Evolutionary conservation across 2,113 vertebrate genomes (phyloP).

Genomic region (Phyllostomus hastatus): DNA sequence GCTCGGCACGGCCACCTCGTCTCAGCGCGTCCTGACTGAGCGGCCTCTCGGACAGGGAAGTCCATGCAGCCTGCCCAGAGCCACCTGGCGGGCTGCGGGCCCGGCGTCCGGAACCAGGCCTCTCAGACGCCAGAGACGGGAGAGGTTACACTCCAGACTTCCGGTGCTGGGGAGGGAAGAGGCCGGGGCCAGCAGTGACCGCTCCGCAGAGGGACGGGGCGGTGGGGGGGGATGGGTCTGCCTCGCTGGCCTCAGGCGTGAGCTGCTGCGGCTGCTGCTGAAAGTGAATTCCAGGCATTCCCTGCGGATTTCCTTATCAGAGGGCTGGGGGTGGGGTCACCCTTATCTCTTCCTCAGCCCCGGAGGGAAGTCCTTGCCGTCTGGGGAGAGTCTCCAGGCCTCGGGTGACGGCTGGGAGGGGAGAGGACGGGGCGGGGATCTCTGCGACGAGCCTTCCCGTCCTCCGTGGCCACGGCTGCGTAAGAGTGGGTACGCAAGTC

Average conservation of each 20-base stretch:
- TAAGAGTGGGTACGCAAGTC: neutral
- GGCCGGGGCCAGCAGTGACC: too few relatives aligned
- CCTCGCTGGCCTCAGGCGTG: accelerated
- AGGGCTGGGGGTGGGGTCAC: neutral
- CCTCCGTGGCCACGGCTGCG: accelerated
- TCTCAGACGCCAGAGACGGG: neutral
- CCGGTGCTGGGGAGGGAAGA: neutral
- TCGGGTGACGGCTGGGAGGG: neutral
- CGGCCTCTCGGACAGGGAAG: neutral
- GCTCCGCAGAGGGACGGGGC: too few relatives aligned
- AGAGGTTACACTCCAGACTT: neutral
- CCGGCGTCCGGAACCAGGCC: neutral
- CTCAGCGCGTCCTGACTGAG: neutral
- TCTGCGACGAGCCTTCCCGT: accelerated
- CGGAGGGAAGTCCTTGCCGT: too few relatives aligned
- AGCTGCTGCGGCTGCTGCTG: neutral
- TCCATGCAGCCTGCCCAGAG: accelerated
- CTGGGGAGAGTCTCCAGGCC: neutral
- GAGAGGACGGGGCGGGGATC: neutral
- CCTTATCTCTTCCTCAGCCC: neutral
- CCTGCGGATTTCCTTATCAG: neutral
- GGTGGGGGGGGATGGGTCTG: too few relatives aligned
- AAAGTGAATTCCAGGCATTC: neutral
- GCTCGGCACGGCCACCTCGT: accelerated
- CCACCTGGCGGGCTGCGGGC: neutral